Base-by-base conservation (phyloP, 2,113 vertebrate genomes). In the Mobula birostris region DNA sequence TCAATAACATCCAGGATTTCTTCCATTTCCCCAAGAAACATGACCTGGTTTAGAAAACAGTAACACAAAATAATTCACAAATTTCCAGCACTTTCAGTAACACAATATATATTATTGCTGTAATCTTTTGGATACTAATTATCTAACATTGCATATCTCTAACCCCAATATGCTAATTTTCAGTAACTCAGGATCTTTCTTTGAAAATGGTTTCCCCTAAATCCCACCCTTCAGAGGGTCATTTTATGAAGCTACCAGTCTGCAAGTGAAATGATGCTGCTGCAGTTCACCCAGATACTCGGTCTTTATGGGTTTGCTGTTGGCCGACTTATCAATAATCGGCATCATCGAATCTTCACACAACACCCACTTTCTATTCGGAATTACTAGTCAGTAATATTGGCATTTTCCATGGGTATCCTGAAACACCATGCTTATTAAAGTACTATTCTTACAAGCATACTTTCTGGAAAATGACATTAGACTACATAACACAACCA, bases 1-100 rank as follows among this genome's bases (percentile, higher is more conserved):
- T 99, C 99, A 5, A 99, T 99, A 96, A 99, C 99, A 95, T 99
- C 99, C 97, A 99, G 96, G 96, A 99, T 99, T 96, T 99, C 99
- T 96, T 99, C 99, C 95, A 99, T 96, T 97, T 99, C 99, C 83
- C 99, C 99, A 94, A 99, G 97, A 96, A 98, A 99, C 99, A 99
- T 99, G 95, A 99, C 99, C 99, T 99, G 56, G 61, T 58, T 58
- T 80, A 32, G 27, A 94, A 94, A 36, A 74, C 70, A 70, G 88
- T 36, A 70, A 36, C 7, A 91, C 17, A 68, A 74, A 74, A 93
- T 36, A 5, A 85, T 48, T 92, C 66, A 92, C 70, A 48, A 27
- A 93, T 56, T 76, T 74, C 11, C 24, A 56, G 12, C n/a, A 15
- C 66, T 91, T 70, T 70, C 29, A 91, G 15, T 32, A 36, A 48